A percentile compares a stretch with the other conserved stretches of the same genome.
These are phyloP conservation scores for Sebastes schlegelii DNA, from an alignment of 2,113 vertebrate genomes.

Conservation along the genomic window DNA sequence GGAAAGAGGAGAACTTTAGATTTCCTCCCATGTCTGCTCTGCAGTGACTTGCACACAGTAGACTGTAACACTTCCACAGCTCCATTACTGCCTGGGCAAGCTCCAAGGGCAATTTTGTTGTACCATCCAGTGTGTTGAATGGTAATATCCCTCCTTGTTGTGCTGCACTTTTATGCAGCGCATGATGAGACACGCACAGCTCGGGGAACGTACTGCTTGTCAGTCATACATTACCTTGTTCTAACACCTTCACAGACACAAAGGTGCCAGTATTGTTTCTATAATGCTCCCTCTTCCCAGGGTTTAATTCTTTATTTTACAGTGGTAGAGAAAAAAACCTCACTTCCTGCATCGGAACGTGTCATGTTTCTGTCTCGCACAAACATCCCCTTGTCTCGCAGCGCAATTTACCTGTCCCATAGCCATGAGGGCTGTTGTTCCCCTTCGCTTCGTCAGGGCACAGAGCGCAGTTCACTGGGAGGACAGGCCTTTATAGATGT, in stretches of 20 bases:
- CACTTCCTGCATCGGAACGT: slow-evolving; percentile 74
- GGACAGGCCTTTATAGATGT: slow-evolving; percentile 84
- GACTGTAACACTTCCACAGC: slow-evolving; percentile 53
- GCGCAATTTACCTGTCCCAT: slow-evolving; percentile 76
- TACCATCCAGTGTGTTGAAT: slow-evolving; percentile 52
- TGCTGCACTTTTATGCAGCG: slow-evolving; percentile 51
- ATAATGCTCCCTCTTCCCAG: slow-evolving; percentile 33
- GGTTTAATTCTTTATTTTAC: slow-evolving; percentile 72
- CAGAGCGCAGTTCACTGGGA: slow-evolving; percentile 80
- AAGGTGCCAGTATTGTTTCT: slow-evolving; percentile 64
- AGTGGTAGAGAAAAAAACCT: slow-evolving; percentile 44
- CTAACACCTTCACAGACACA: slow-evolving; percentile 66
- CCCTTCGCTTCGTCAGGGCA: slow-evolving; percentile 70
- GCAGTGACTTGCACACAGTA: slow-evolving; percentile 58
- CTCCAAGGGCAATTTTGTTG: slow-evolving; percentile 69
- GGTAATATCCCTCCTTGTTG: slow-evolving; percentile 61
- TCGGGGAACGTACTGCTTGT: slow-evolving; percentile 68
- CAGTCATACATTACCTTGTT: slow-evolving; percentile 73
- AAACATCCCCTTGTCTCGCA: slow-evolving; percentile 66
- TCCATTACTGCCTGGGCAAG: slow-evolving; percentile 59
- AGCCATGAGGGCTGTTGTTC: slow-evolving; percentile 79
- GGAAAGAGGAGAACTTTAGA: slow-evolving; percentile 46
- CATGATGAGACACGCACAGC: slow-evolving; percentile 65
- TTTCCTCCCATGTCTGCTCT: slow-evolving; percentile 41
- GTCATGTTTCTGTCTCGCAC: slow-evolving; percentile 77